Evolutionary conservation across 2,888 invertebrate genomes (phyloP).

Genomic region (Aphodius granarius): DNA sequence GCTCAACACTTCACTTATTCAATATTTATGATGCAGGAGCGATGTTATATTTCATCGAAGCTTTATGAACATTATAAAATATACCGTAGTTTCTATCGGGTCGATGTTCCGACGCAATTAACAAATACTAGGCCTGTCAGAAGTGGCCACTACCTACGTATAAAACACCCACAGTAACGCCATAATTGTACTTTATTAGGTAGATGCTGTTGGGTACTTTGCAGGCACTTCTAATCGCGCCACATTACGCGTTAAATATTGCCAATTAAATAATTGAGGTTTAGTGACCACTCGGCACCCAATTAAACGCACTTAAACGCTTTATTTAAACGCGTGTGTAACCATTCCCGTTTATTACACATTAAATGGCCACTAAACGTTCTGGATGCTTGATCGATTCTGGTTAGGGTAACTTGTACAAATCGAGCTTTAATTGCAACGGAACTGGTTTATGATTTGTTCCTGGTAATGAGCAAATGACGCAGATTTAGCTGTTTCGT

Average conservation of each 20-base stretch:
- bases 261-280: neutral
- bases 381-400: neutral
- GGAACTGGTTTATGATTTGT: neutral
- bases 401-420: neutral
- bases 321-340: neutral
- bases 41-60: neutral
- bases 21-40: neutral
- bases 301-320: neutral
- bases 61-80: neutral
- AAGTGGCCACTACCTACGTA: neutral
- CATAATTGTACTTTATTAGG: neutral
- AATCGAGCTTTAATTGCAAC: neutral
- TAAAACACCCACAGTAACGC: neutral
- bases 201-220: neutral
- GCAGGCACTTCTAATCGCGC: neutral
- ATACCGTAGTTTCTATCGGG: neutral
- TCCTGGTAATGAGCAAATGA: neutral
- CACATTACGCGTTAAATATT: neutral
- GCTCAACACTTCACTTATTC: neutral
- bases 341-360: neutral
- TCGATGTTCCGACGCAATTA: neutral
- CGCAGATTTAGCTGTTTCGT: neutral
- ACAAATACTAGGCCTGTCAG: neutral
- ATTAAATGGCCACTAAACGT: neutral
- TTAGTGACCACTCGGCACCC: neutral